Evolutionary conservation across 2,113 vertebrate genomes (phyloP).

Genomic region (Malaclemys terrapin): DNA sequence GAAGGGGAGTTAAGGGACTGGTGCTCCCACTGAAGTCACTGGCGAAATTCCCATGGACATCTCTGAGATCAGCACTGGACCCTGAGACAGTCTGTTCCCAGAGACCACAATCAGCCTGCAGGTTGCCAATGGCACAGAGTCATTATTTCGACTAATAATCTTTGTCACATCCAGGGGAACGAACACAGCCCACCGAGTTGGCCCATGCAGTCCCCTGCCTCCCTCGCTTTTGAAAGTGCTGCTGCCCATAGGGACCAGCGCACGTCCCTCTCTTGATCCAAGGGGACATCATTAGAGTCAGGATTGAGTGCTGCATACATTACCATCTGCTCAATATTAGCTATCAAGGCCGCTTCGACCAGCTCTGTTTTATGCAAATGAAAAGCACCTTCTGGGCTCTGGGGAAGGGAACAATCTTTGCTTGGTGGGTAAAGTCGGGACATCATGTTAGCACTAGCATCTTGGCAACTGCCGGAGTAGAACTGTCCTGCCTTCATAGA

Average conservation of each 20-base stretch:
- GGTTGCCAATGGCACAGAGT: constrained; percentile 35
- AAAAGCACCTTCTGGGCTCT: not conserved
- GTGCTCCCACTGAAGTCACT: constrained; percentile 29
- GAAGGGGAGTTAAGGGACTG: not conserved
- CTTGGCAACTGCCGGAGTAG: constrained; percentile 56
- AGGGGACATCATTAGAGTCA: fast-evolving
- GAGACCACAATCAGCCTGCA: constrained; percentile 48
- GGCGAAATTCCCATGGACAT: constrained; percentile 21
- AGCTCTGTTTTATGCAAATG: not conserved
- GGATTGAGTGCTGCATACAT: not conserved
- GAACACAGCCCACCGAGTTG: not conserved
- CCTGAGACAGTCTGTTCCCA: constrained; percentile 41
- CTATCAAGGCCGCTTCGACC: not conserved
- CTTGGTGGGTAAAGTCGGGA: constrained; percentile 9
- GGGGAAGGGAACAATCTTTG: not conserved
- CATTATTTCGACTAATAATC: not conserved
- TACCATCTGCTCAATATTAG: not conserved
- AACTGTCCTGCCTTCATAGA: constrained; percentile 61
- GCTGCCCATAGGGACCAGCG: fast-evolving
- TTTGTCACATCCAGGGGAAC: not conserved
- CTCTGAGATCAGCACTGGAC: constrained; percentile 8
- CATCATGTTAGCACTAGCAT: not conserved
- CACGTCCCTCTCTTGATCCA: not conserved
- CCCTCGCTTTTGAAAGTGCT: not conserved
- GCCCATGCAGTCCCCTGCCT: not conserved